A percentile compares a stretch with the other conserved stretches of the same genome.
These are phyloP conservation scores for Anseranas semipalmata DNA, from an alignment of 2,113 vertebrate genomes.

Conservation along the genomic window DNA sequence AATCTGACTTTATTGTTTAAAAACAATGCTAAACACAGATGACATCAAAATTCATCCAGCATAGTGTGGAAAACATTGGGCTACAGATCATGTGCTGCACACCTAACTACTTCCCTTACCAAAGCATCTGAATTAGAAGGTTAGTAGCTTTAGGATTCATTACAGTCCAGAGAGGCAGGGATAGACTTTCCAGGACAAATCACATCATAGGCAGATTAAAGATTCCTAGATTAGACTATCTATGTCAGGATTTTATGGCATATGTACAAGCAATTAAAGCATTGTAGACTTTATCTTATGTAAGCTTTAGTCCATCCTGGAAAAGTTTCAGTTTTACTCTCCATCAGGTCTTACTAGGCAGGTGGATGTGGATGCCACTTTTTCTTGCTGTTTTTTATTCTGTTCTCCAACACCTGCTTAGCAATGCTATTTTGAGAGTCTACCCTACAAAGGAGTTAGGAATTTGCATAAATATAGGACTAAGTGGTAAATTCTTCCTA, in stretches of 20 bases:
- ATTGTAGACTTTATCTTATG: no score
- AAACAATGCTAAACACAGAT: background rate
- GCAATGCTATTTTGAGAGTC: background rate
- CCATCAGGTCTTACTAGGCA: background rate
- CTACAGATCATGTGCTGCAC: background rate
- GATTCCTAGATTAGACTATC: background rate
- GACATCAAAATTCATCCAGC: background rate
- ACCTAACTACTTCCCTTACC: background rate
- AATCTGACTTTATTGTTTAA: background rate
- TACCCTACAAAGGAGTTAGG: rapidly evolving
- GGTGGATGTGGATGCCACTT: background rate
- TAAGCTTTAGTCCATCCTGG: background rate
- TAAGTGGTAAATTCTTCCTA: background rate
- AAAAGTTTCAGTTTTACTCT: background rate
- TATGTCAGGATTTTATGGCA: background rate
- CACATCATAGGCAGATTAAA: background rate
- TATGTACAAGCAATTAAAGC: background rate
- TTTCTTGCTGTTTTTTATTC: background rate
- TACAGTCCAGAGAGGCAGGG: background rate
- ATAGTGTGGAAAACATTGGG: background rate
- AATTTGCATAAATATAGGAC: background rate
- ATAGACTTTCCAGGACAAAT: background rate
- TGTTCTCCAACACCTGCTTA: background rate
- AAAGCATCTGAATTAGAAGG: background rate
- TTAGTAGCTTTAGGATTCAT: background rate